A percentile compares a stretch with the other conserved stretches of the same genome.
phyloP scores from a whole-genome alignment of 2,888 invertebrate species.

The Rhamphomyia laevipes region DNA sequence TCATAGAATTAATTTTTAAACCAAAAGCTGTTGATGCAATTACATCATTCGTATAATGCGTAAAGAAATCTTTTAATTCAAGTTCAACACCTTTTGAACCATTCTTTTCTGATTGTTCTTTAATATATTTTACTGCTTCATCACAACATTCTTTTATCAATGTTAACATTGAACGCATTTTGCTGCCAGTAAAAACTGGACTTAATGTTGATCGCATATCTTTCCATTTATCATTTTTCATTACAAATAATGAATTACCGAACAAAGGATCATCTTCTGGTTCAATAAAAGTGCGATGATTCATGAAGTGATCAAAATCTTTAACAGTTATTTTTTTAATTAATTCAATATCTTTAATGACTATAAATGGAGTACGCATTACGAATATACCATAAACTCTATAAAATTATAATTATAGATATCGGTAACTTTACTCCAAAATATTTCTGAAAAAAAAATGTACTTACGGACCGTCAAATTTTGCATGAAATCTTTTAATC shows the following conservation, averaged over 20 bases:
- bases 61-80: constrained; percentile 24
- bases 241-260: constrained; percentile 6
- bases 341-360: constrained; percentile 44
- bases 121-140: constrained; percentile 17
- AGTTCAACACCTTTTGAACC: constrained; percentile 7
- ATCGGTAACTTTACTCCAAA: not conserved
- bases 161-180: constrained; percentile 26
- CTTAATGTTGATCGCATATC: constrained; percentile 27
- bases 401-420: constrained; percentile 4
- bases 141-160: constrained; percentile 18
- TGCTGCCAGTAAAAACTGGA: constrained; percentile 28
- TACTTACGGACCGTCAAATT: not conserved
- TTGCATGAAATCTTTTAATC: not conserved
- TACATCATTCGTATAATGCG: constrained; percentile 27
- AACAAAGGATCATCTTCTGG: constrained; percentile 31
- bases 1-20: constrained; percentile 37
- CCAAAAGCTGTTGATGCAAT: constrained; percentile 31
- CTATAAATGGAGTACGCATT: constrained; percentile 32
- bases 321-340: constrained; percentile 43
- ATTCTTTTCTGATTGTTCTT: not conserved
- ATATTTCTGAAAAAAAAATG: not conserved
- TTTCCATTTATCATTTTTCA: constrained; percentile 20
- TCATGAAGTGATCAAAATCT: constrained; percentile 45
- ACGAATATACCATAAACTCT: constrained; percentile 42
- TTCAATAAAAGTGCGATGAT: constrained; percentile 37